A percentile compares a stretch with the other conserved stretches of the same genome.
These are phyloP conservation scores for Rallus crepitans DNA, from an alignment of 2,797 vertebrate species.

Conservation along the genomic window DNA sequence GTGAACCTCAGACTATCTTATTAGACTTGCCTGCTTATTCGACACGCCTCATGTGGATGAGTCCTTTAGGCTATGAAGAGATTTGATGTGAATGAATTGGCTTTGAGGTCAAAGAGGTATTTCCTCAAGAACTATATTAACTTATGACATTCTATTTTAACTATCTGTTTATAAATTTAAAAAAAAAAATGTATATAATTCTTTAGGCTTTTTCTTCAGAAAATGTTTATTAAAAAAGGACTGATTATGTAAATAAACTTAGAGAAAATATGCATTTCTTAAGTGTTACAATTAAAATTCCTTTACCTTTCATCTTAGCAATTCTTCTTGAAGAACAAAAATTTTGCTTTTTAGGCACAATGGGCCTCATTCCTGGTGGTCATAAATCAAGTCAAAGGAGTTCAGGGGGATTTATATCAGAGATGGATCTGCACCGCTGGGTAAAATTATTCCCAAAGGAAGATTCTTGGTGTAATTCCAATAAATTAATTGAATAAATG, in stretches of 20 bases:
- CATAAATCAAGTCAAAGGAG: conserved; percentile 28
- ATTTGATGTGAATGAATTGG: neutral
- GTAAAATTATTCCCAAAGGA: conserved; percentile 39
- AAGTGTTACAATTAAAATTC: neutral
- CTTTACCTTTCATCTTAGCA: neutral
- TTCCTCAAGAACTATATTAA: neutral
- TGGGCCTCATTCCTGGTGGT: neutral
- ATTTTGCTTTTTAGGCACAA: neutral
- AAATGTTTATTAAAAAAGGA: neutral
- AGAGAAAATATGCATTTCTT: neutral
- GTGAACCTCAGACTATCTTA: neutral
- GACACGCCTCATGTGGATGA: neutral
- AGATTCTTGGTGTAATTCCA: neutral
- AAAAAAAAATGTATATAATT: neutral
- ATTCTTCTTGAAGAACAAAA: neutral
- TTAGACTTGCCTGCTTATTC: neutral
- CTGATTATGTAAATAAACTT: neutral
- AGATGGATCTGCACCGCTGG: neutral
- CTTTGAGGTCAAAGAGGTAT: neutral
- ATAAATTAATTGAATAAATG: neutral
- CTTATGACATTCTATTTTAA: neutral
- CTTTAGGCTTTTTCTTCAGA: neutral
- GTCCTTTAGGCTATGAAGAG: neutral
- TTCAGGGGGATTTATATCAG: neutral
- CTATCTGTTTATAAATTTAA: neutral